Evolutionary conservation across 2,113 vertebrate genomes (phyloP).

Genomic region (Marmota monax): DNA sequence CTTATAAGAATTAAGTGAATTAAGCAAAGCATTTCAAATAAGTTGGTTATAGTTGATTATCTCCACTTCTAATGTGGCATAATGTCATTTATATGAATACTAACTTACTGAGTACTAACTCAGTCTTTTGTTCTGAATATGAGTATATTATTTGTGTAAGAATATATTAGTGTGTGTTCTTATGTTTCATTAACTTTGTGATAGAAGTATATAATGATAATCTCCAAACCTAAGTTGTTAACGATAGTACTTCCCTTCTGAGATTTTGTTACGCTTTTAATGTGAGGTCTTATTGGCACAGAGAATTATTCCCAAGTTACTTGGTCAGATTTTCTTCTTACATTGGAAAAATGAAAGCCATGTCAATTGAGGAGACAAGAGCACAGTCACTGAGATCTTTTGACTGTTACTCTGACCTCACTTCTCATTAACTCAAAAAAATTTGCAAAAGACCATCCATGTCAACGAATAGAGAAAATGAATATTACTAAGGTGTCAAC

Average conservation of each 20-base stretch:
- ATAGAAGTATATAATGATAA: not conserved
- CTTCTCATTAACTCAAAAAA: constrained; percentile 22
- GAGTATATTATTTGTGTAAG: not conserved
- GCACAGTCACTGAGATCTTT: not conserved
- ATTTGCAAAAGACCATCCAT: not conserved
- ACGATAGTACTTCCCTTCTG: not conserved
- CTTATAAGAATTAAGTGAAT: not conserved
- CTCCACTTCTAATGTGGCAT: not conserved
- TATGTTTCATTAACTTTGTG: constrained; percentile 31
- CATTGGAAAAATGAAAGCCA: not conserved
- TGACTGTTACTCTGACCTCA: not conserved
- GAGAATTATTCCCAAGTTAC: not conserved
- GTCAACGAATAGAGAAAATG: not conserved
- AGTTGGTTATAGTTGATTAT: constrained; percentile 45
- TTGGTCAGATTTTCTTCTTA: not conserved
- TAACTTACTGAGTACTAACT: not conserved
- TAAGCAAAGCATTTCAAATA: constrained; percentile 19
- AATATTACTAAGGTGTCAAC: not conserved
- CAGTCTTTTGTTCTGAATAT: not conserved
- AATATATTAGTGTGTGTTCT: not conserved
- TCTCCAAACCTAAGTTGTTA: constrained; percentile 11
- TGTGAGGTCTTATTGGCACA: not conserved
- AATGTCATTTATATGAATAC: not conserved
- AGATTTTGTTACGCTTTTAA: constrained; percentile 4
- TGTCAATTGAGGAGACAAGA: not conserved